These are phyloP conservation scores for Synanthedon andrenaeformis DNA, from an alignment of 2,888 invertebrate genomes.

Conservation along the genomic window DNA sequence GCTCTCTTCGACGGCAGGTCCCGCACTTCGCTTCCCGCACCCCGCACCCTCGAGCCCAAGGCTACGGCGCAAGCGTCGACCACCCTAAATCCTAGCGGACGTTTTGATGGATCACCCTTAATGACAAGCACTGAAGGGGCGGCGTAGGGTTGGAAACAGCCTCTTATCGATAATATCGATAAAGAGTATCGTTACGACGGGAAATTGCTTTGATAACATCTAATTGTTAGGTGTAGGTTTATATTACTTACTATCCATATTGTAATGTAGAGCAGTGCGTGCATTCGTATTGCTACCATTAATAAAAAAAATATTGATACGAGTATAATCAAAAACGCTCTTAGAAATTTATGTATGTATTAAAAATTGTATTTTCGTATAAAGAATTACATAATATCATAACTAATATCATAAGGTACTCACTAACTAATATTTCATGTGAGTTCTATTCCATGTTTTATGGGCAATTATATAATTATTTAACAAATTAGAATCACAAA, in stretches of 20 bases:
- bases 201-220: slow-evolving; percentile 37
- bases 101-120: slow-evolving; percentile 71
- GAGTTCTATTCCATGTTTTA: too few relatives aligned
- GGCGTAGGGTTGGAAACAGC: slow-evolving; percentile 26
- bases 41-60: slow-evolving; percentile 7
- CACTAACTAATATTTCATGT: too few relatives aligned
- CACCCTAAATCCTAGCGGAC: slow-evolving; percentile 67
- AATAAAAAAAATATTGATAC: too few relatives aligned
- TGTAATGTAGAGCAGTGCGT: too few relatives aligned
- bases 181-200: slow-evolving; percentile 16
- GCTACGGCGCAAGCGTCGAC: slow-evolving; percentile 49
- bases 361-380: too few relatives aligned
- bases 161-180: slow-evolving; percentile 26
- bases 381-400: too few relatives aligned
- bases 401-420: too few relatives aligned
- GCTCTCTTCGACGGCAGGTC: slow-evolving; percentile 9
- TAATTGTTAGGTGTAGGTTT: slow-evolving; percentile 15
- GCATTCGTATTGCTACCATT: too few relatives aligned
- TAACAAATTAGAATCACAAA: too few relatives aligned
- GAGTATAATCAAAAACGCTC: too few relatives aligned
- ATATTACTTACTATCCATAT: not conserved
- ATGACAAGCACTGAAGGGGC: slow-evolving; percentile 65
- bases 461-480: too few relatives aligned
- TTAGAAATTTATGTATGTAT: too few relatives aligned
- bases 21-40: slow-evolving; percentile 13